phyloP scores from a whole-genome alignment of 2,113 vertebrate genomes.

The Dasypus novemcinctus region DNA sequence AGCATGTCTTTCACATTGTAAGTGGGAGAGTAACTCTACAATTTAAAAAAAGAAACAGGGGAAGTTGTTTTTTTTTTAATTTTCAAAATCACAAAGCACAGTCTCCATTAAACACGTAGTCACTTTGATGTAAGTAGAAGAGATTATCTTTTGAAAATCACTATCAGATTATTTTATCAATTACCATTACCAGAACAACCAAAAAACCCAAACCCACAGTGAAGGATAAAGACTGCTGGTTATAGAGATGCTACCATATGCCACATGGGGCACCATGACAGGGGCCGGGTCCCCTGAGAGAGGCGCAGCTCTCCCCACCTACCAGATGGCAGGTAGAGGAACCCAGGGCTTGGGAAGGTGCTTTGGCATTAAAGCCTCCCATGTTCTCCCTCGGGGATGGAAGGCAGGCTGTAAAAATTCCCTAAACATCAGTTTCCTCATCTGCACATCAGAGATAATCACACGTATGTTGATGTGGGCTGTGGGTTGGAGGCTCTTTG shows the following conservation, averaged over 20 bases:
- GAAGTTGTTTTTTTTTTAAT: no score
- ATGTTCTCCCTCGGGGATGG: not conserved
- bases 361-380: not conserved
- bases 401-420: not conserved
- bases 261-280: not conserved
- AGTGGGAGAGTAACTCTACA: slow-evolving; percentile 71
- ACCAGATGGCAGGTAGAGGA: not conserved
- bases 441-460: not conserved
- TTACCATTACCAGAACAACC: not conserved
- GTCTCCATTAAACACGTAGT: not conserved
- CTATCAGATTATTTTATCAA: not conserved
- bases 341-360: no score
- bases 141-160: not conserved
- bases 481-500: no score
- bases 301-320: not conserved
- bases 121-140: not conserved
- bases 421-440: not conserved
- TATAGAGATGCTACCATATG: fast-evolving
- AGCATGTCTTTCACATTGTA: slow-evolving; percentile 86
- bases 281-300: not conserved
- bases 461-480: no score
- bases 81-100: not conserved
- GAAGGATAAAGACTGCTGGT: not conserved
- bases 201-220: not conserved
- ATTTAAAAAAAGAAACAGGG: no score